These are phyloP conservation scores for Oscheius sp. DNA, from an alignment of 2,888 invertebrate species.

Conservation along the genomic window DNA sequence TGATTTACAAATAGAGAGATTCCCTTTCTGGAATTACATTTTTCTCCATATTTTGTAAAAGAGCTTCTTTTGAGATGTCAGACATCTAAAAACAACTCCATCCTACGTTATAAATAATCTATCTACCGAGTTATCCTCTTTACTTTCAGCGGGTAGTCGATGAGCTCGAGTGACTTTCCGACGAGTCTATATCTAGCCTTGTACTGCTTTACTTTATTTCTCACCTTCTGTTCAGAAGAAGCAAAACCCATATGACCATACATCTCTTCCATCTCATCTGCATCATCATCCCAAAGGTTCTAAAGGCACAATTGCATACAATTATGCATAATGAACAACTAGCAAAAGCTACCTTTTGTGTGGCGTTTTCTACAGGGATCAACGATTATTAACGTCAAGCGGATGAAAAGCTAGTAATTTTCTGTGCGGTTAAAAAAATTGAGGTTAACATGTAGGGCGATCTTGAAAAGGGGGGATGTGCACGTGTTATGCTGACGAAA, in stretches of 20 bases:
- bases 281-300: slow-evolving; percentile 31
- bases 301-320: not conserved
- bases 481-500: slow-evolving; percentile 18
- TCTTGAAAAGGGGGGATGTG: not conserved
- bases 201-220: not conserved
- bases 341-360: not conserved
- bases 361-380: not conserved
- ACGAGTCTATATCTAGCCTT: not conserved
- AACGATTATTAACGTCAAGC: not conserved
- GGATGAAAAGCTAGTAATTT: not conserved
- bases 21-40: slow-evolving; percentile 12
- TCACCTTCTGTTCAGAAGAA: slow-evolving; percentile 21
- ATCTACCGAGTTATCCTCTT: slow-evolving; percentile 1
- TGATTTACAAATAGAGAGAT: slow-evolving; percentile 11
- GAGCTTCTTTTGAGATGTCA: slow-evolving; percentile 9
- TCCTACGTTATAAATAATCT: not conserved
- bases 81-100: slow-evolving; percentile 11
- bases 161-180: slow-evolving; percentile 27
- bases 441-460: not conserved
- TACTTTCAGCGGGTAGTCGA: slow-evolving; percentile 14
- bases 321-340: not conserved
- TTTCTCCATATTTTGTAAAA: slow-evolving; percentile 14
- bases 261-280: slow-evolving; percentile 27
- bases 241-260: slow-evolving; percentile 23
- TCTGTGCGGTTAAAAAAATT: not conserved